A percentile compares a stretch with the other conserved stretches of the same genome.
Conservation (phyloP, 2,113 vertebrate species). For the Lophius piscatorius region DNA sequence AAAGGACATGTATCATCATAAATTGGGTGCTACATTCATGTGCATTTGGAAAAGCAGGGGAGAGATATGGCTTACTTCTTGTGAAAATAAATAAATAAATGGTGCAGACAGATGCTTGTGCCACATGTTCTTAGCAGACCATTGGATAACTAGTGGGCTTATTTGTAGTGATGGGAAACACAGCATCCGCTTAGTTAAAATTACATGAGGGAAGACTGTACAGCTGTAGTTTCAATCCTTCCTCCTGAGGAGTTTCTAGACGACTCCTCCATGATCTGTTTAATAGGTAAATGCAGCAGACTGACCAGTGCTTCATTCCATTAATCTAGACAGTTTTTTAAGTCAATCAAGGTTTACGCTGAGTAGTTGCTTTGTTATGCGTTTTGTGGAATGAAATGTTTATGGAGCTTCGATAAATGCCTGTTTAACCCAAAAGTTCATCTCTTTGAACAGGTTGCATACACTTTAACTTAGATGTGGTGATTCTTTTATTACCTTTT, state of each 20-base stretch:
- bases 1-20: conserved; percentile 44
- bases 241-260: conserved; percentile 37
- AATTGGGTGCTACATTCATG: conserved; percentile 15
- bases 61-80: conserved; percentile 13
- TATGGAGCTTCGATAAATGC: conserved; percentile 36
- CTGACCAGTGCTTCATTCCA: conserved; percentile 52
- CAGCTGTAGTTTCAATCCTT: conserved; percentile 17
- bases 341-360: conserved; percentile 56
- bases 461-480: conserved; percentile 1
- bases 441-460: conserved; percentile 8
- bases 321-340: conserved; percentile 51
- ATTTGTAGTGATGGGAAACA: conserved; percentile 29
- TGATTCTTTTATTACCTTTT: conserved; percentile 65
- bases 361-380: conserved; percentile 35
- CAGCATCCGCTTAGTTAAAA: conserved; percentile 25
- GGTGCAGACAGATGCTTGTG: conserved; percentile 47
- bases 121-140: conserved; percentile 51
- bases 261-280: conserved; percentile 29
- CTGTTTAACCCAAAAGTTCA: conserved; percentile 34
- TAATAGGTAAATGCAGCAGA: conserved; percentile 59
- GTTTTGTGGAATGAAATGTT: conserved; percentile 27
- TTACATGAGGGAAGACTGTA: conserved; percentile 6
- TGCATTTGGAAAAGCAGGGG: not conserved
- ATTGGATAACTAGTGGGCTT: conserved; percentile 29
- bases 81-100: conserved; percentile 13